Percentiles rank a stretch among this genome's conserved stretches.
Evolutionary conservation across 1,140 invertebrate species (phyloP).

Genomic region (Wiebesia pumilae): DNA sequence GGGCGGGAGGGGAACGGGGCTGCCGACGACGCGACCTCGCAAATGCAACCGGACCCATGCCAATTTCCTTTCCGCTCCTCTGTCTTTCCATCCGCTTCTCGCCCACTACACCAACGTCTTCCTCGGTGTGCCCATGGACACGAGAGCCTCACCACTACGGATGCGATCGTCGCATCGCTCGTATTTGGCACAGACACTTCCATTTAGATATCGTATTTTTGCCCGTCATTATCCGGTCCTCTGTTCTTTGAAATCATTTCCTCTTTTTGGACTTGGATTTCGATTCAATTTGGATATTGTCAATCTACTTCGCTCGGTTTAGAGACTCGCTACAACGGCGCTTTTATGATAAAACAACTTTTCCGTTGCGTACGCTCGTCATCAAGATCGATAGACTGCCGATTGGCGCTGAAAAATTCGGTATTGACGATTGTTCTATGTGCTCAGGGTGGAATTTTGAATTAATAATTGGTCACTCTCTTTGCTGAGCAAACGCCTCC

Average conservation of each 20-base stretch:
- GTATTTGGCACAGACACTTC: slow-evolving; percentile 21
- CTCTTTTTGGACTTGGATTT: background rate
- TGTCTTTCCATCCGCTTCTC: background rate
- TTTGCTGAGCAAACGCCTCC: too few relatives aligned
- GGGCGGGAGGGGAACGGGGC: background rate
- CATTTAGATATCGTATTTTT: background rate
- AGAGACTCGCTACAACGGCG: background rate
- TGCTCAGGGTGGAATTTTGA: too few relatives aligned
- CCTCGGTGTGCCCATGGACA: background rate
- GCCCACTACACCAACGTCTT: background rate
- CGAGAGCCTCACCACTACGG: background rate
- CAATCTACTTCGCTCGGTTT: background rate
- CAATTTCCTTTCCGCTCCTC: background rate
- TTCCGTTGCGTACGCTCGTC: too few relatives aligned
- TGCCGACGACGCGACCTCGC: background rate
- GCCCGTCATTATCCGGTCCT: background rate
- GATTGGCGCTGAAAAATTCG: too few relatives aligned
- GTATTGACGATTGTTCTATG: too few relatives aligned
- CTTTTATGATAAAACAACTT: too few relatives aligned
- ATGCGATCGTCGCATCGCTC: slow-evolving; percentile 8
- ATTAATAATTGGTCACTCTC: too few relatives aligned
- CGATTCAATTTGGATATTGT: slow-evolving; percentile 1
- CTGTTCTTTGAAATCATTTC: background rate
- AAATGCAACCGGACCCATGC: slow-evolving; percentile 3
- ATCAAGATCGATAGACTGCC: too few relatives aligned